A percentile compares a stretch with the other conserved stretches of the same genome.
Evolutionary conservation across 1,140 invertebrate genomes (phyloP).

Genomic region (Homarus americanus): DNA sequence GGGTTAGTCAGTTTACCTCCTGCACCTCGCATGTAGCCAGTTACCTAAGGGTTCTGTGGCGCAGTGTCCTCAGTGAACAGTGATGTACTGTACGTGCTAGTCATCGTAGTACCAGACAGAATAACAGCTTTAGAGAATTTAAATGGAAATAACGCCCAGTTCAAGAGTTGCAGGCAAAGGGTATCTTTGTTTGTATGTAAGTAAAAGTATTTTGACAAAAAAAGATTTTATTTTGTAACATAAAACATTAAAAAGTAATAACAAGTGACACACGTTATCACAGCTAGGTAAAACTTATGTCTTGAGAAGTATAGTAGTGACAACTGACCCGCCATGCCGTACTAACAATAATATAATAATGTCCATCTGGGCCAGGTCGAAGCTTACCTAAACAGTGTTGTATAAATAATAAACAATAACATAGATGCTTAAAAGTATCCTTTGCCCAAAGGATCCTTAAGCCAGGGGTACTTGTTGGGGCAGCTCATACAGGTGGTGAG

Average conservation of each 20-base stretch:
- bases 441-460: constrained; percentile 91
- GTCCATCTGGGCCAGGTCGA: constrained; percentile 27
- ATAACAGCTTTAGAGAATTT: too few relatives aligned
- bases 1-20: too few relatives aligned
- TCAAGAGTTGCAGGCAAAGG: too few relatives aligned
- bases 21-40: too few relatives aligned
- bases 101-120: too few relatives aligned
- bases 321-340: not conserved
- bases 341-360: not conserved
- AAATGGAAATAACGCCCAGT: too few relatives aligned
- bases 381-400: constrained; percentile 57
- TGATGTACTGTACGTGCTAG: too few relatives aligned
- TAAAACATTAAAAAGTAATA: constrained; percentile 70
- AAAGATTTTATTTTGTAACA: constrained; percentile 71
- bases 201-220: constrained; percentile 10
- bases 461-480: constrained; percentile 95
- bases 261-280: constrained; percentile 68
- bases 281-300: constrained; percentile 57
- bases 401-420: constrained; percentile 73
- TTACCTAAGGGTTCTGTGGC: too few relatives aligned
- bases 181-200: too few relatives aligned
- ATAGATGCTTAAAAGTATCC: constrained; percentile 65
- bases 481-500: constrained; percentile 95
- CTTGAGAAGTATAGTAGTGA: too few relatives aligned
- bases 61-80: too few relatives aligned